Base-by-base conservation (phyloP, 2,797 vertebrate species). In the Neoniphon sammara region DNA sequence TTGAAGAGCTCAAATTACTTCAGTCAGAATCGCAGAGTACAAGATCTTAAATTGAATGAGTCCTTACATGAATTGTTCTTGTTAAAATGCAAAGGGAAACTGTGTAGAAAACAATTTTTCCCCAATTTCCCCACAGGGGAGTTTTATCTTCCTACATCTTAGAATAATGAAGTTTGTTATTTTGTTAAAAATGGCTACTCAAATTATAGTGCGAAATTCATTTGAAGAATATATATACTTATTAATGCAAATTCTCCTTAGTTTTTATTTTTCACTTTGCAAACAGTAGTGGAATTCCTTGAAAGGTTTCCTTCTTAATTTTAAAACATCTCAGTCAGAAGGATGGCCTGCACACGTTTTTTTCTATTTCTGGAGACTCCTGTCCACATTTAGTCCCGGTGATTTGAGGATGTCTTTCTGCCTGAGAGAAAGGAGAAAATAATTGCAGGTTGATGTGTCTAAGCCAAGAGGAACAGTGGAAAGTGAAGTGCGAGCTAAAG, bases 391-490 rank as follows among this genome's bases (percentile, higher is more conserved):
- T 80, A 52, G 50, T 79, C 52, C 20, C 18, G 56, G 56, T 65
- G 71, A 77, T 78, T 56, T 79, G 46, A 71, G 70, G 73, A 62
- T 86, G 66, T 59, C 64, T 54, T 67, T 70, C 56, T 75, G 66
- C 70, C 71, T 68, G 62, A 77, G 78, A 76, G 73, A 68, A 78
- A 78, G 49, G 58, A 75, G 66, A 77, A 84, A 62, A 75, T 92
- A 92, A 93, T 91, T 91, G 65, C 69, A 84, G 88, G 85, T 89
- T 90, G 78, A 89, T 86, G 83, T 78, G 76, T 73, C 75, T 62
- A 49, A 87, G 77, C 61, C 73, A 57, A 77, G 70, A 53, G 65
- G 68, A 76, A 80, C 80, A 85, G 87, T 75, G 79, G 86, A 88
- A 89, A 88, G 57, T 70, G 70, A 89, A 88, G 57, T 70, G 70